Evolutionary conservation across 2,797 vertebrate species (phyloP).

Genomic region (Falco peregrinus): DNA sequence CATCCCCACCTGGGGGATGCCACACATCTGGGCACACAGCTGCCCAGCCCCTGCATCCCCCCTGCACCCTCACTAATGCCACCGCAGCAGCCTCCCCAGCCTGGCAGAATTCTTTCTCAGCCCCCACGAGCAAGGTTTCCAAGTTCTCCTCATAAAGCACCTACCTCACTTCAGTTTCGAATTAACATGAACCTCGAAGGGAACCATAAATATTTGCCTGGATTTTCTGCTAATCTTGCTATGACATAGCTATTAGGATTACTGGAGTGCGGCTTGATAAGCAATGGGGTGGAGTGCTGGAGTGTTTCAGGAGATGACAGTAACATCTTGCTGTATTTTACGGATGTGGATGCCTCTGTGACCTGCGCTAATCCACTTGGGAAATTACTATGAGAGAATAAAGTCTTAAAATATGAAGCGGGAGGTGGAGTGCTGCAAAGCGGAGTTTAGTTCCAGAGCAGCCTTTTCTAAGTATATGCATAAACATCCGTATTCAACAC

Average conservation of each 20-base stretch:
- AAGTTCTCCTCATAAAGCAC: background rate
- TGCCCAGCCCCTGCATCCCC: background rate
- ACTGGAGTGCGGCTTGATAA: constrained; percentile 31
- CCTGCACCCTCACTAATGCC: background rate
- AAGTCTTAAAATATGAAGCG: background rate
- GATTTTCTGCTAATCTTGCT: constrained; percentile 43
- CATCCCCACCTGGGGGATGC: background rate
- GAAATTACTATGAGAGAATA: constrained; percentile 33
- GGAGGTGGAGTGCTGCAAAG: constrained; percentile 3
- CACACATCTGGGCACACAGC: background rate
- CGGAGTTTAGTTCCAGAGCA: constrained; percentile 16
- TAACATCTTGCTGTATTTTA: constrained; percentile 12
- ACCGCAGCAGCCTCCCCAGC: background rate
- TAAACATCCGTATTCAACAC: background rate
- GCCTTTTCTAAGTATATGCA: background rate
- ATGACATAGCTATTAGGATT: constrained; percentile 48
- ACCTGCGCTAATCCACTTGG: constrained; percentile 24
- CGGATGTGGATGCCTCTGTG: constrained; percentile 20
- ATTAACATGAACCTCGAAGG: background rate
- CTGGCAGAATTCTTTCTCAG: background rate
- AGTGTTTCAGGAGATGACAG: constrained; percentile 25
- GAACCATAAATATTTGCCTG: constrained; percentile 40
- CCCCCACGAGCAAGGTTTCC: background rate
- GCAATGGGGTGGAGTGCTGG: background rate
- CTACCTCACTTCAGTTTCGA: background rate